Conservation (phyloP, 1,140 invertebrate genomes). For the Pogonomyrmex californicus region DNA sequence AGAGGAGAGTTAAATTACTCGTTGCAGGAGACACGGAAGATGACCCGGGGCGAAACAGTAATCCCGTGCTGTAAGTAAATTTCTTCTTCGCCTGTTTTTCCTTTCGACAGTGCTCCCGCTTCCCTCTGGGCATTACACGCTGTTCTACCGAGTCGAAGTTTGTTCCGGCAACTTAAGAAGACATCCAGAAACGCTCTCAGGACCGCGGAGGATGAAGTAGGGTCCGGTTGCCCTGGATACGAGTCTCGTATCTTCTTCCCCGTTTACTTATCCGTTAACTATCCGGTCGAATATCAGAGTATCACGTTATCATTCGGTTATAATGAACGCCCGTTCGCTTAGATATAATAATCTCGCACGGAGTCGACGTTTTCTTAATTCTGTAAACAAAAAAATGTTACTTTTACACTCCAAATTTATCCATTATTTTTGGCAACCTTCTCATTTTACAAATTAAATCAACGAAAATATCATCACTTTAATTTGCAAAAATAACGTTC, state of each 20-base stretch:
- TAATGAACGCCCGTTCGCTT: constrained; percentile 48
- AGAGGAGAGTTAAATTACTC: constrained; percentile 56
- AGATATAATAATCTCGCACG: constrained; percentile 6
- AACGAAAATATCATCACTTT: neutral
- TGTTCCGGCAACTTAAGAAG: constrained; percentile 81
- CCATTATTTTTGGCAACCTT: neutral
- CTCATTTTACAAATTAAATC: constrained; percentile 1
- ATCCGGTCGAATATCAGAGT: constrained; percentile 70
- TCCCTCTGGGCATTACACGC: constrained; percentile 79
- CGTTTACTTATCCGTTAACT: constrained; percentile 74
- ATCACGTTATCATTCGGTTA: constrained; percentile 61
- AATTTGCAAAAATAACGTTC: neutral
- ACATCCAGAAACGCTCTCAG: constrained; percentile 80
- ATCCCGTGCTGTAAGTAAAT: constrained; percentile 75
- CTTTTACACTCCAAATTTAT: neutral
- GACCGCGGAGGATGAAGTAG: constrained; percentile 69
- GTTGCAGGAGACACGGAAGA: constrained; percentile 32
- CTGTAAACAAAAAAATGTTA: neutral
- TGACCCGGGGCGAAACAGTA: constrained; percentile 59
- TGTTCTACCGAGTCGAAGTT: constrained; percentile 78
- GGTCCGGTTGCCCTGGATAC: constrained; percentile 81
- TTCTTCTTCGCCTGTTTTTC: constrained; percentile 71
- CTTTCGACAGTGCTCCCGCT: constrained; percentile 62
- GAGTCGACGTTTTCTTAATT: neutral
- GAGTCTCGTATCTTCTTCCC: constrained; percentile 70